These are phyloP conservation scores for Leptodirus hochenwartii DNA, from an alignment of 2,888 invertebrate genomes.

Conservation along the genomic window DNA sequence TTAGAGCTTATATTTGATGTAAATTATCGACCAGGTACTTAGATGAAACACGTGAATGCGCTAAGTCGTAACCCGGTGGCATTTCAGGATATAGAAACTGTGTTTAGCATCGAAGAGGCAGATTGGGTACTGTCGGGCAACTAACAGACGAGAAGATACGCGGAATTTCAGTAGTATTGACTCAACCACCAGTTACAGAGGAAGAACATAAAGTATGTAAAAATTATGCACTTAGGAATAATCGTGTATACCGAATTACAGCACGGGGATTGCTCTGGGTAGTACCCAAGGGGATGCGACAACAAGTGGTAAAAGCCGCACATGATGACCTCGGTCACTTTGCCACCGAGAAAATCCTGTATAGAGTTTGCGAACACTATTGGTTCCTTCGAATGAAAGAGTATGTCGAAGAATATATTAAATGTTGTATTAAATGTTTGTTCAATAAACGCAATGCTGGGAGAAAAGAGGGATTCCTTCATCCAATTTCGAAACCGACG, in stretches of 20 bases:
- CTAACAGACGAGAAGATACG: constrained; percentile 7
- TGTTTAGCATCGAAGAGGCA: constrained; percentile 20
- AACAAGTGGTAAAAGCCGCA: constrained; percentile 9
- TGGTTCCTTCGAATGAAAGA: constrained; percentile 24
- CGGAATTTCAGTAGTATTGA: constrained; percentile 1
- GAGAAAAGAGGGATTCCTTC: constrained; percentile 18
- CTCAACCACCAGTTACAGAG: constrained; percentile 2
- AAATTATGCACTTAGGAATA: constrained; percentile 7
- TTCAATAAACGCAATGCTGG: constrained; percentile 18
- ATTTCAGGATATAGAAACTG: constrained; percentile 1
- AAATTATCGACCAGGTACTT: constrained; percentile 13
- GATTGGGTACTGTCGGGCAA: constrained; percentile 14
- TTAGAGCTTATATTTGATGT: constrained; percentile 16
- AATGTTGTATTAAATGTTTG: constrained; percentile 22
- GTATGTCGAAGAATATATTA: constrained; percentile 23
- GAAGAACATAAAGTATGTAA: constrained; percentile 4
- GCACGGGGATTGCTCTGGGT: constrained; percentile 9
- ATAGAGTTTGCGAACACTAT: constrained; percentile 18
- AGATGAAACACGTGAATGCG: constrained; percentile 16
- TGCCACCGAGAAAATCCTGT: constrained; percentile 19
- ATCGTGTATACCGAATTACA: constrained; percentile 5
- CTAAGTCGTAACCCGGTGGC: constrained; percentile 12
- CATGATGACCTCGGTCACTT: constrained; percentile 25
- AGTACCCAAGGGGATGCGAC: constrained; percentile 9
- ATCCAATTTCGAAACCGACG: constrained; percentile 23